phyloP scores from a whole-genome alignment of 2,797 vertebrate genomes.

The Sciaenops ocellatus region DNA sequence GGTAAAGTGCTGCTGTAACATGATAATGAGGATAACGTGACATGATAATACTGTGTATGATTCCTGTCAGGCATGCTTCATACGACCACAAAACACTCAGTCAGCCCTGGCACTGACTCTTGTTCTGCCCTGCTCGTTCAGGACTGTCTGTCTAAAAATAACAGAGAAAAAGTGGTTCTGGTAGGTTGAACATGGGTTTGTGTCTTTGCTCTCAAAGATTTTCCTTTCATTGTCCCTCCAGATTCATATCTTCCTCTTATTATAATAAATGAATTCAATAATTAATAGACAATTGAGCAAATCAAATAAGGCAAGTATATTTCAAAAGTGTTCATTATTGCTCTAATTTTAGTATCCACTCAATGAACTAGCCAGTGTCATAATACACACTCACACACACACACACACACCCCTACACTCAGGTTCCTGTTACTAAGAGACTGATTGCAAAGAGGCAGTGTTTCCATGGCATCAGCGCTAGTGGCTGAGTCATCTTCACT shows the following conservation, averaged over 20 bases:
- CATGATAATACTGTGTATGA: neutral
- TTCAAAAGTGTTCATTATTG: conserved; percentile 13
- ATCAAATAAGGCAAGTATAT: neutral
- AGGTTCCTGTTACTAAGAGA: conserved; percentile 91
- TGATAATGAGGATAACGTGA: neutral
- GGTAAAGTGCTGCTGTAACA: neutral
- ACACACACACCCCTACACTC: conserved; percentile 65
- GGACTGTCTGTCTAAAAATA: neutral
- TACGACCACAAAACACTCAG: neutral
- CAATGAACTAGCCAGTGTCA: conserved; percentile 12
- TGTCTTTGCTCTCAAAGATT: neutral
- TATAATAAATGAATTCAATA: neutral
- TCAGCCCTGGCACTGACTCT: neutral
- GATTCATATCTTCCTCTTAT: neutral
- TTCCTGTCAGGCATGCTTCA: neutral
- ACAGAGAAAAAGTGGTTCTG: neutral
- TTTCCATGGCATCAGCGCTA: conserved; percentile 88
- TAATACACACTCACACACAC: conserved; percentile 25
- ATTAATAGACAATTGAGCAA: too few species aligned
- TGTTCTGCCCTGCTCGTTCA: too few species aligned
- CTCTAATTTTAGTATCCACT: conserved; percentile 32
- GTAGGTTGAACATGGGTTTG: neutral
- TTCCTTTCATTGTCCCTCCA: neutral
- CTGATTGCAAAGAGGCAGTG: conserved; percentile 89
- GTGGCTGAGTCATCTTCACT: conserved; percentile 91